Percentiles rank a stretch among this genome's conserved stretches.
These are phyloP conservation scores for Drosophila parvula DNA, from an alignment of 1,140 invertebrate genomes.

Conservation along the genomic window DNA sequence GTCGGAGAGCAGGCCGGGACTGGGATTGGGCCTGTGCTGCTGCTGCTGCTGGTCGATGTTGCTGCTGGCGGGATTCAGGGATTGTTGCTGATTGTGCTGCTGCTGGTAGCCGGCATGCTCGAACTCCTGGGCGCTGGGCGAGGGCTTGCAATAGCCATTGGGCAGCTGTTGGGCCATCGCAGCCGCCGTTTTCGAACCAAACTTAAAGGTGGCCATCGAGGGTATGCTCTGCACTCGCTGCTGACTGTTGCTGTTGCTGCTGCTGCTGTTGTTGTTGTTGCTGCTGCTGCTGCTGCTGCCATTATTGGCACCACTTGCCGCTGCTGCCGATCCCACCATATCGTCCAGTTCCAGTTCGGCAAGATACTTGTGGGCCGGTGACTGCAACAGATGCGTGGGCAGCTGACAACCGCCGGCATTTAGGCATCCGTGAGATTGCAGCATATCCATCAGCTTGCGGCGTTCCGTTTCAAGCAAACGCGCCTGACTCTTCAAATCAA, in stretches of 20 bases:
- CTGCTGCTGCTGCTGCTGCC: no score
- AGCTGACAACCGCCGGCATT: conserved; percentile 83
- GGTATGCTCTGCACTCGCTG: conserved; percentile 73
- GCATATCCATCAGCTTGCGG: conserved; percentile 87
- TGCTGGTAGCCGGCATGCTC: conserved; percentile 75
- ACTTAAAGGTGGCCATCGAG: conserved; percentile 82
- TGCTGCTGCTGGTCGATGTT: conserved; percentile 43
- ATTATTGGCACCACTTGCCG: not conserved
- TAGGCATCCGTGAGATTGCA: conserved; percentile 85
- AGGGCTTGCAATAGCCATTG: conserved; percentile 81
- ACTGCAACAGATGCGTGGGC: conserved; percentile 69
- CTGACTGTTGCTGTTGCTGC: conserved; percentile 32
- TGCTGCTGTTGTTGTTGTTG: conserved; percentile 32
- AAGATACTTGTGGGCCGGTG: conserved; percentile 77
- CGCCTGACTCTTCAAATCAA: conserved; percentile 92
- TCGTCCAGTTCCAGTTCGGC: conserved; percentile 65
- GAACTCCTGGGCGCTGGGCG: conserved; percentile 77
- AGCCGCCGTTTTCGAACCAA: conserved; percentile 66
- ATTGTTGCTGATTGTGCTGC: conserved; percentile 42
- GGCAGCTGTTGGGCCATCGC: conserved; percentile 68
- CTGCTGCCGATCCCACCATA: conserved; percentile 13
- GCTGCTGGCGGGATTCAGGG: conserved; percentile 57
- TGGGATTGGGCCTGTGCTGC: conserved; percentile 39
- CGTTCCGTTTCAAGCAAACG: conserved; percentile 88
- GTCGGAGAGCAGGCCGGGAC: conserved; percentile 52